Evolutionary conservation across 2,888 invertebrate species (phyloP).

Genomic region (Encarsia formosa): DNA sequence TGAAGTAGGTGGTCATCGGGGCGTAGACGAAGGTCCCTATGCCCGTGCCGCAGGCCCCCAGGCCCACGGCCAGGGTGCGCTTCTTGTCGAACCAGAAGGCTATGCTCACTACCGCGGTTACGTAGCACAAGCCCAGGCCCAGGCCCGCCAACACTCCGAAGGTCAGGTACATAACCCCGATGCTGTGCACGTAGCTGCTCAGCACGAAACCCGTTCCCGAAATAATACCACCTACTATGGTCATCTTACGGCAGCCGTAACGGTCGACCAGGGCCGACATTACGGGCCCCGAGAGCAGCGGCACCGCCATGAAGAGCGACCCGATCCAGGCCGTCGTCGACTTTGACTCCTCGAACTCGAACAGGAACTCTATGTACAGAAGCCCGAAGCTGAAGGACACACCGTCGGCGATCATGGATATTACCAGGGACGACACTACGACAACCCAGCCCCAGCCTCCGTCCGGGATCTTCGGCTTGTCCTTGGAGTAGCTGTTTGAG

Average conservation of each 20-base stretch:
- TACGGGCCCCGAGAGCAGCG: conserved; percentile 77
- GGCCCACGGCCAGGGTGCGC: conserved; percentile 78
- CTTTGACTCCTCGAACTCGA: conserved; percentile 76
- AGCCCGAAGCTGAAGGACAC: conserved; percentile 91
- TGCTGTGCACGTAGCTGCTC: conserved; percentile 66
- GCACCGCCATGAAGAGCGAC: conserved; percentile 84
- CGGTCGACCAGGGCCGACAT: conserved; percentile 82
- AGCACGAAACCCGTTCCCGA: conserved; percentile 73
- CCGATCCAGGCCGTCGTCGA: conserved; percentile 88
- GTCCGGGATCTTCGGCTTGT: conserved; percentile 64
- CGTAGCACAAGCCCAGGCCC: conserved; percentile 80
- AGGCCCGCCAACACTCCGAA: conserved; percentile 82
- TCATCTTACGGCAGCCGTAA: conserved; percentile 78
- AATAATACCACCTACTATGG: conserved; percentile 68
- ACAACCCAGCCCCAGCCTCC: conserved; percentile 90
- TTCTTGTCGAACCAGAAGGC: conserved; percentile 91
- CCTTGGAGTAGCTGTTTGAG: conserved; percentile 30
- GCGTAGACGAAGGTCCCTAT: conserved; percentile 86
- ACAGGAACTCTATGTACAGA: conserved; percentile 76
- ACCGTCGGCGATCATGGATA: conserved; percentile 89
- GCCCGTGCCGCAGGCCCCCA: conserved; percentile 85
- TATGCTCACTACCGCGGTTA: conserved; percentile 85
- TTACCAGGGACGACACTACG: conserved; percentile 77
- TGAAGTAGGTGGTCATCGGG: conserved; percentile 75
- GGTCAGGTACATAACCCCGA: conserved; percentile 77